Evolutionary conservation across 1,140 invertebrate genomes (phyloP).

Genomic region (Drosophila triauraria): DNA sequence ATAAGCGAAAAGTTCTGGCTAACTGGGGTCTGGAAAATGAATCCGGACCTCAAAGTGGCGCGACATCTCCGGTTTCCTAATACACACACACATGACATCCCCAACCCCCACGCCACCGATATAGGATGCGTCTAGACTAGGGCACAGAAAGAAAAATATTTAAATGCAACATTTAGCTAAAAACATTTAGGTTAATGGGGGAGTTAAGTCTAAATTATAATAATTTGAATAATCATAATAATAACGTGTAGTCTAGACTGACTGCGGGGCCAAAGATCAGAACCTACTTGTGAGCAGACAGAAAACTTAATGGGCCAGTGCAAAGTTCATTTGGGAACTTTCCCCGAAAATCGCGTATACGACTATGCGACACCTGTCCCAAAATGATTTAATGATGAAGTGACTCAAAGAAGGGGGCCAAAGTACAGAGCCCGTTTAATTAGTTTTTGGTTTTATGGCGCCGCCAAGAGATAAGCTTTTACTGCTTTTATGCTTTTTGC

Average conservation of each 20-base stretch:
- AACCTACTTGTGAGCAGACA: not conserved
- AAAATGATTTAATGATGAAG: conserved; percentile 19
- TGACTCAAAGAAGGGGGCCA: conserved; percentile 41
- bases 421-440: conserved; percentile 61
- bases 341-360: conserved; percentile 22
- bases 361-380: conserved; percentile 34
- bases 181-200: not conserved
- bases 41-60: conserved; percentile 21
- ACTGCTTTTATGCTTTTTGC: conserved; percentile 22
- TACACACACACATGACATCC: not conserved
- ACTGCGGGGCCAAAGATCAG: conserved; percentile 34
- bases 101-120: not conserved
- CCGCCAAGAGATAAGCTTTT: conserved; percentile 27
- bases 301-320: conserved; percentile 8
- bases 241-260: conserved; percentile 5
- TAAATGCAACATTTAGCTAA: not conserved
- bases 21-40: conserved; percentile 29
- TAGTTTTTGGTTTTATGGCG: conserved; percentile 59
- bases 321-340: conserved; percentile 47
- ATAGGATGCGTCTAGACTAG: conserved; percentile 19
- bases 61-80: conserved; percentile 39
- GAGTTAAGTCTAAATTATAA: not conserved
- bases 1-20: conserved; percentile 17
- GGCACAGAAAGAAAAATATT: not conserved
- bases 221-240: not conserved